Conservation (phyloP, 2,113 vertebrate genomes). For the Helogale parvula region DNA sequence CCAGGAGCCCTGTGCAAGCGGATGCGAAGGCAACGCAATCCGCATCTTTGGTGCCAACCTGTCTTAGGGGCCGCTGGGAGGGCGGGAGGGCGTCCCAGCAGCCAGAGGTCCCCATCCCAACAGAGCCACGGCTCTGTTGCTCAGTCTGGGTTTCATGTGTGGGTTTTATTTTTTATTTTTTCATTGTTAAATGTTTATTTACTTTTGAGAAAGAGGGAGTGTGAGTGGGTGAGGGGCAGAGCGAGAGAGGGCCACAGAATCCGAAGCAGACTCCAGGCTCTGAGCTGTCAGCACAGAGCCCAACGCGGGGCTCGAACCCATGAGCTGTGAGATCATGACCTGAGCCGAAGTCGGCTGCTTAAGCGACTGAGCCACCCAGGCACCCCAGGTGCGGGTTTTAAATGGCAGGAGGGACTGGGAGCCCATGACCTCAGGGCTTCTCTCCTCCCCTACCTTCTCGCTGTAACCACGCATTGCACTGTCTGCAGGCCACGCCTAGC, state of each 20-base stretch:
- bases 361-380: too few relatives aligned
- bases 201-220: too few relatives aligned
- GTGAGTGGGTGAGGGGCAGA: too few relatives aligned
- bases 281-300: too few relatives aligned
- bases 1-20: fast-evolving
- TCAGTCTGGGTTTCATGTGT: not conserved
- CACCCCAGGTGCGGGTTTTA: not conserved
- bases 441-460: fast-evolving
- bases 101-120: not conserved
- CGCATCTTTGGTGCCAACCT: fast-evolving
- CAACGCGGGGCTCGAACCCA: too few relatives aligned
- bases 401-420: fast-evolving
- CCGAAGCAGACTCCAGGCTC: too few relatives aligned
- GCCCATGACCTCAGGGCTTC: not conserved
- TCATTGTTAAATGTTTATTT: too few relatives aligned
- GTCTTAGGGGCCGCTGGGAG: fast-evolving
- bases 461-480: fast-evolving
- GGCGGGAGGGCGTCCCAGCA: fast-evolving
- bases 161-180: too few relatives aligned
- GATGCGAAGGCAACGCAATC: fast-evolving
- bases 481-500: fast-evolving
- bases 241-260: too few relatives aligned
- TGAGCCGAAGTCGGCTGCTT: too few relatives aligned
- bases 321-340: too few relatives aligned
- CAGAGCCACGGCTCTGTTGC: not conserved